A percentile compares a stretch with the other conserved stretches of the same genome.
Evolutionary conservation across 1,140 invertebrate genomes (phyloP).

Genomic region (Magallana angulata): DNA sequence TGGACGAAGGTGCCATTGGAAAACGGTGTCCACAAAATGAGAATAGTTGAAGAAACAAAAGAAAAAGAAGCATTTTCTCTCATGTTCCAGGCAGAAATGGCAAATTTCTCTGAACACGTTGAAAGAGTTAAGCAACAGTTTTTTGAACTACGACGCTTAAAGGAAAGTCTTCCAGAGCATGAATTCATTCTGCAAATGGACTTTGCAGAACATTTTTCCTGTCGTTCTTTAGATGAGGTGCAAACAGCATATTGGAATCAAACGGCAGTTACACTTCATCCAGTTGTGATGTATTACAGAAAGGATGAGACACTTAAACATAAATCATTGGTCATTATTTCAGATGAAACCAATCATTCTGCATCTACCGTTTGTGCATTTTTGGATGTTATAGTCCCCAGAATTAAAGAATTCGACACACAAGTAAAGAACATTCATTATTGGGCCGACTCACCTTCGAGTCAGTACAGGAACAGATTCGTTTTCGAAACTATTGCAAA

Average conservation of each 20-base stretch:
- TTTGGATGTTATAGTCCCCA: background rate
- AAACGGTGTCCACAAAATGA: background rate
- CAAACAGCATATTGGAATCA: constrained; percentile 43
- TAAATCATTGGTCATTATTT: constrained; percentile 35
- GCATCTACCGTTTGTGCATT: constrained; percentile 36
- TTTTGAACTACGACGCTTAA: background rate
- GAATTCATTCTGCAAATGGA: constrained; percentile 42
- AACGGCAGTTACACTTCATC: constrained; percentile 52
- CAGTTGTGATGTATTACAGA: constrained; percentile 47
- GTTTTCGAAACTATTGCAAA: constrained; percentile 40
- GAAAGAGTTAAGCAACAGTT: constrained; percentile 41
- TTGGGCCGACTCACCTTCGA: constrained; percentile 59
- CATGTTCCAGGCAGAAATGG: background rate
- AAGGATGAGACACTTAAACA: constrained; percentile 5
- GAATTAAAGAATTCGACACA: background rate
- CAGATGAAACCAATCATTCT: constrained; percentile 36
- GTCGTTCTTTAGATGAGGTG: constrained; percentile 24
- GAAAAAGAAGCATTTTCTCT: background rate
- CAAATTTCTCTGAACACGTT: background rate
- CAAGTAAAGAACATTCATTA: constrained; percentile 55
- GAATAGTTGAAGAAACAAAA: background rate
- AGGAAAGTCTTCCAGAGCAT: constrained; percentile 27
- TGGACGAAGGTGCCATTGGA: constrained; percentile 46
- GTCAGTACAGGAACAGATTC: constrained; percentile 52
- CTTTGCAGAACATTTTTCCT: constrained; percentile 49